Conservation (phyloP, 2,888 invertebrate genomes). For the Phyllotreta cruciferae region DNA sequence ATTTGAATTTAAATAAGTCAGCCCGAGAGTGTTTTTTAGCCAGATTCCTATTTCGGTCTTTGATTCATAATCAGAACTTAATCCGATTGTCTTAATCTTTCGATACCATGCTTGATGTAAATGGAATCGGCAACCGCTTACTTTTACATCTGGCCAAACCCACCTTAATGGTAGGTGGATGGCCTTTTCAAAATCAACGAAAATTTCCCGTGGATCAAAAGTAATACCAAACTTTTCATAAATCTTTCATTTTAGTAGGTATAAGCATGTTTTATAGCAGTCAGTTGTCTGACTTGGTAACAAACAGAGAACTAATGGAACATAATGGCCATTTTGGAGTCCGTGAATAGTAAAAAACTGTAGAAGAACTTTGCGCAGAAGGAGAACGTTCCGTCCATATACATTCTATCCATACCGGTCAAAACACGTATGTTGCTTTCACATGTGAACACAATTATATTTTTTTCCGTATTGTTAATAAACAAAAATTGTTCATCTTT, state of each 20-base stretch:
- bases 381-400: constrained; percentile 15
- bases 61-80: constrained; percentile 11
- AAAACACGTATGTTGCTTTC: constrained; percentile 4
- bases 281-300: constrained; percentile 16
- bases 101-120: constrained; percentile 6
- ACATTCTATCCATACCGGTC: constrained; percentile 7
- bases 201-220: constrained; percentile 1
- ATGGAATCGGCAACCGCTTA: constrained; percentile 14
- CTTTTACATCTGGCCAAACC: constrained; percentile 1
- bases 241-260: constrained; percentile 1
- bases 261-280: constrained; percentile 17
- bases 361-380: constrained; percentile 13
- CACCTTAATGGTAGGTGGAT: background rate
- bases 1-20: constrained; percentile 13
- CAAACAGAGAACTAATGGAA: constrained; percentile 13
- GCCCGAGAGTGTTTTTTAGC: constrained; percentile 5
- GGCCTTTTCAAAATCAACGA: constrained; percentile 9
- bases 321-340: constrained; percentile 16
- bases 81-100: constrained; percentile 15
- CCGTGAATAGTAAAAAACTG: constrained; percentile 20
- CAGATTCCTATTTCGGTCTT: constrained; percentile 3
- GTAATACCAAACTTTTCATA: constrained; percentile 4
- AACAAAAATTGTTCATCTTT: background rate
- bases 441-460: too few relatives aligned
- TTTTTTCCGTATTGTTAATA: background rate